Evolutionary conservation across 1,140 invertebrate species (phyloP), one percentile per base, ranked within the genome.

Genomic region (Caenorhabditis brenneri): DNA sequence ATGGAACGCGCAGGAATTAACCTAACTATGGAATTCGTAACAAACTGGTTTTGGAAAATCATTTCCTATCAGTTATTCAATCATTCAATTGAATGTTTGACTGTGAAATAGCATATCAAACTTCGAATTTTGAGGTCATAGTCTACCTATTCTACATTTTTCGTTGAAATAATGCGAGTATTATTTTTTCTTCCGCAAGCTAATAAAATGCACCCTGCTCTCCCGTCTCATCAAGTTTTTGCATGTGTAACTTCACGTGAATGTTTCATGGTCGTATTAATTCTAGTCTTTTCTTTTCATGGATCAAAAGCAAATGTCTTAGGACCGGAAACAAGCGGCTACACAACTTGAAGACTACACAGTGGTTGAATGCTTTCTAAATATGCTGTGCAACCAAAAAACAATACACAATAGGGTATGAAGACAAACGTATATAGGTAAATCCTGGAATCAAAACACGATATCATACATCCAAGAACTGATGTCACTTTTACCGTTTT

Each of bases 151-250:
- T n/a, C 19, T 1, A 22, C 15, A n/a, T 7, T 55, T 74, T 74
- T 74, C 65, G 36, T 74, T 42, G 65, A 74, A 74, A 74, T 74
- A 16, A 65, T 65, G n/a, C 16, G 49, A 53, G 12, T 6, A 4
- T 58, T 27, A 29, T 27, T 58, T 58, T 58, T 53, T n/a, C n/a
- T n/a, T n/a, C 49, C 22, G n/a, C 58, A 65, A 3, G 31, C 31
- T 36, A n/a, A 65, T 65, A 16, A 65, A 65, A n/a, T 65, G 29
- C 58, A 65, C 58, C 31, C 65, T 74, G 65, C 65, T 42, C 36
- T 74, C 22, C 16, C 36, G 42, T 16, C n/a, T 24, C n/a, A 0
- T 6, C 16, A 46, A 24, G 19, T 19, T 16, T 65, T 65, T 65
- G 33, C 58, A 74, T 36, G 36, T 74, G 65, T 16, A 24, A 9